phyloP scores from a whole-genome alignment of 30 jellyfish, hydroid and myxozoan species.

The Cassiopea andromeda region DNA sequence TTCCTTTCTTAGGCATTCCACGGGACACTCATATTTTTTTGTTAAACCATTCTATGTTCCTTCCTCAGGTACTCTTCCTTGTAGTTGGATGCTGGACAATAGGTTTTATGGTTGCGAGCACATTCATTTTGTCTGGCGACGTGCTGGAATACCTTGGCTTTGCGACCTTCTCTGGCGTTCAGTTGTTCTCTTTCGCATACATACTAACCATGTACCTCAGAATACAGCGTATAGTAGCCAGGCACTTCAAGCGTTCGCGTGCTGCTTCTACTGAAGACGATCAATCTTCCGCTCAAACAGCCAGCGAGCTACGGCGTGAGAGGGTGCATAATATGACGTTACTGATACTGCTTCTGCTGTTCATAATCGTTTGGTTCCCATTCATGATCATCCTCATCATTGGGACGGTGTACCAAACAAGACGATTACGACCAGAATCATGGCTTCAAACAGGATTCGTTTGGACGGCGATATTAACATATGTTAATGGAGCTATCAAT shows the following conservation, averaged over 20 bases:
- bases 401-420: constrained; percentile 35
- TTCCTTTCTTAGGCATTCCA: not conserved
- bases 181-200: constrained; percentile 40
- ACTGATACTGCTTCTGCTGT: constrained; percentile 30
- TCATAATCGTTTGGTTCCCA: constrained; percentile 71
- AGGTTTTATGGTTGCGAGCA: constrained; percentile 22
- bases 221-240: constrained; percentile 24
- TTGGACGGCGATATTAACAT: constrained; percentile 73
- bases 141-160: constrained; percentile 49
- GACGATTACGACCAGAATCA: constrained; percentile 12
- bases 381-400: constrained; percentile 52
- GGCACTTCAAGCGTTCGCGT: constrained; percentile 14
- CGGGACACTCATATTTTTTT: not conserved
- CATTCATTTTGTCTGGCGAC: constrained; percentile 33
- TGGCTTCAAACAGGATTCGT: constrained; percentile 51
- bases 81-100: constrained; percentile 41
- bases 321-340: constrained; percentile 33
- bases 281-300: not conserved
- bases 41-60: not conserved
- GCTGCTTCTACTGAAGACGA: not conserved
- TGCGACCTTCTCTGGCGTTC: constrained; percentile 47
- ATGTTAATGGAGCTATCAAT: constrained; percentile 69
- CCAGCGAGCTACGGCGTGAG: constrained; percentile 23
- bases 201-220: constrained; percentile 32
- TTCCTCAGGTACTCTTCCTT: constrained; percentile 11